Evolutionary conservation across 1,140 invertebrate genomes (phyloP), one percentile per base, ranked within the genome.

Genomic region (Maconellicoccus hirsutus): DNA sequence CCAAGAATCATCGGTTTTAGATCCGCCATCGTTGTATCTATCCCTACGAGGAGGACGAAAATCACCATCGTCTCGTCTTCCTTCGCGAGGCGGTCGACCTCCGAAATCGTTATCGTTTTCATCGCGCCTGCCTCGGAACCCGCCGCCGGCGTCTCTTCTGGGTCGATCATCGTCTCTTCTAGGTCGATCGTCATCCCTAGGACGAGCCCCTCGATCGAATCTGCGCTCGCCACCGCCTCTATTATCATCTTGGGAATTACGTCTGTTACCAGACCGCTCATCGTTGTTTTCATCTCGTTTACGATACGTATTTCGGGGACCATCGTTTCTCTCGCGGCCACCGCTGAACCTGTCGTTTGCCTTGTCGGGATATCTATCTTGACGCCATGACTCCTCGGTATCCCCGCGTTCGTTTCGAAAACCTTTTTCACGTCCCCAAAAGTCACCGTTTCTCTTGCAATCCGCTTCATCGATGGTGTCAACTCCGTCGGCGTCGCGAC

Each of bases 21-120:
- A 8, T 22, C 19, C 22, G 22, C 23, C 14, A 52, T 52, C 69
- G 25, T 63, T 61, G 16, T 23, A 39, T 19, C 52, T 29, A 52
- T 69, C 69, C 2, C 25, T 22, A 8, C 61, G 25, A 4, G 21
- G 22, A 4, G 19, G 10, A 70, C 59, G 22, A n/a, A n/a, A n/a
- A 21, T 27, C 42, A n/a, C 21, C 39, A 21, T 27, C 22, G 38
- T 73, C 70, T 66, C 66, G 52, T 38, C 33, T 21, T 52, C 26
- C 23, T 61, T 39, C 21, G 33, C 25, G 8, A 7, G 33, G 59
- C 23, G 12, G 14, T 71, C 63, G 63, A 16, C 23, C 66, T 10
- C 23, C 26, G n/a, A 16, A 23, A 22, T 22, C 21, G 16, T 16
- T 22, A 22, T 16, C 52, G 21, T 16, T 6, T 7, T 59, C 21